These are phyloP conservation scores for Homarus americanus DNA, from an alignment of 1,140 invertebrate species.

Conservation along the genomic window DNA sequence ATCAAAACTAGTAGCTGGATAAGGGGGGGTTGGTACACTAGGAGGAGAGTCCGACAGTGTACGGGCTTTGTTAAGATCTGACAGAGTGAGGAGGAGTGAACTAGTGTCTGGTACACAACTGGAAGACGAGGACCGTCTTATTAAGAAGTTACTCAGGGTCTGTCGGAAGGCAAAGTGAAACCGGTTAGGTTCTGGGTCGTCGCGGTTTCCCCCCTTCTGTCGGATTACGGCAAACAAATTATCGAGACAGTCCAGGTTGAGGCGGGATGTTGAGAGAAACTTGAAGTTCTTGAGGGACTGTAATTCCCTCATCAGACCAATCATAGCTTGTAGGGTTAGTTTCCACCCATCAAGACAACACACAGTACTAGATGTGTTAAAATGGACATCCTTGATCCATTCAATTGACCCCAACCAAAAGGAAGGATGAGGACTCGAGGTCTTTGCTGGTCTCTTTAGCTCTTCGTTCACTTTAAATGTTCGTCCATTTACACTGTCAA, in stretches of 20 bases:
- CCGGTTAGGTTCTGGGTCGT: conserved; percentile 4
- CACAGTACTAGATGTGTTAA: not conserved
- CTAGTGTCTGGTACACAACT: not conserved
- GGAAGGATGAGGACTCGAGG: conserved; percentile 9
- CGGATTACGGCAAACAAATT: not conserved
- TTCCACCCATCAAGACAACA: conserved; percentile 11
- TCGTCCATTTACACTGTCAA: conserved; percentile 18
- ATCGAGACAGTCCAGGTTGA: not conserved
- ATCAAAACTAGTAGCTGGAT: conserved; percentile 7
- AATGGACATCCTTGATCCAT: not conserved
- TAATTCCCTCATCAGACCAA: not conserved
- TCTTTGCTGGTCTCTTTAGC: conserved; percentile 9
- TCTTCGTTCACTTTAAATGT: not conserved
- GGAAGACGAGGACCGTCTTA: not conserved
- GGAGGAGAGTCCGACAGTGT: not conserved
- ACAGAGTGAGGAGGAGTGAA: not conserved
- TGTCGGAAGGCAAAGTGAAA: not conserved
- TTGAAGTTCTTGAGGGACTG: not conserved
- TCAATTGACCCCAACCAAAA: conserved; percentile 7
- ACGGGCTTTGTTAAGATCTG: not conserved
- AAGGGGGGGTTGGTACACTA: not conserved
- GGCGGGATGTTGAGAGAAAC: not conserved
- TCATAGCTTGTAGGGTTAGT: not conserved
- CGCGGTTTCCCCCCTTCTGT: conserved; percentile 12
- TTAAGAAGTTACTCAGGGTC: not conserved